Evolutionary conservation across 2,797 vertebrate genomes (phyloP).

Genomic region (Lagodon rhomboides): DNA sequence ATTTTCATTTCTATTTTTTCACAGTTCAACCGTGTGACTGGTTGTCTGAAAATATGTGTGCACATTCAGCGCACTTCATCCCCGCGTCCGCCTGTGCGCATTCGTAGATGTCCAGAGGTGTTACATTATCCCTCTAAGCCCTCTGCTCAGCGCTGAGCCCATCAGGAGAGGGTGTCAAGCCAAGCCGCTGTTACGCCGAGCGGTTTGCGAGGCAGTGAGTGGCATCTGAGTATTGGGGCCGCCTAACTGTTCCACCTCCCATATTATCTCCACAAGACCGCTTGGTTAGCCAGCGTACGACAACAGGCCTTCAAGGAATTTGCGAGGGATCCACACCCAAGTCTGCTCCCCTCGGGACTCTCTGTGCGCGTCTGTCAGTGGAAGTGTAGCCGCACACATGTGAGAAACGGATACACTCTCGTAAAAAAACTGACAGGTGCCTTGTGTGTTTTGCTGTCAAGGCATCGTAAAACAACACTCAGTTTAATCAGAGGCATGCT

Average conservation of each 20-base stretch:
- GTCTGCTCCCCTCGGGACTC: constrained; percentile 16
- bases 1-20: not conserved
- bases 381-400: constrained; percentile 17
- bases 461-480: not conserved
- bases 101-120: constrained; percentile 15
- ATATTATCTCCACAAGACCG: constrained; percentile 34
- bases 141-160: constrained; percentile 2
- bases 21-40: not conserved
- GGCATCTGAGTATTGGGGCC: constrained; percentile 24
- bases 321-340: constrained; percentile 51
- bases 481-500: constrained; percentile 10
- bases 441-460: constrained; percentile 13
- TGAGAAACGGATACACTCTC: constrained; percentile 1
- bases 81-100: not conserved
- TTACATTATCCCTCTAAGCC: constrained; percentile 32
- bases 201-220: constrained; percentile 1
- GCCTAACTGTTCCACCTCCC: constrained; percentile 6
- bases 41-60: not conserved
- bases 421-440: not conserved
- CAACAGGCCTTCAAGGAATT: constrained; percentile 52
- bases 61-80: not conserved
- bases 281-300: constrained; percentile 21
- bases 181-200: constrained; percentile 1
- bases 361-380: constrained; percentile 7
- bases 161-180: constrained; percentile 5